Percentiles rank a stretch among this genome's conserved stretches.
Evolutionary conservation across 2,888 invertebrate species (phyloP).

Genomic region (Nomada ruficornis): DNA sequence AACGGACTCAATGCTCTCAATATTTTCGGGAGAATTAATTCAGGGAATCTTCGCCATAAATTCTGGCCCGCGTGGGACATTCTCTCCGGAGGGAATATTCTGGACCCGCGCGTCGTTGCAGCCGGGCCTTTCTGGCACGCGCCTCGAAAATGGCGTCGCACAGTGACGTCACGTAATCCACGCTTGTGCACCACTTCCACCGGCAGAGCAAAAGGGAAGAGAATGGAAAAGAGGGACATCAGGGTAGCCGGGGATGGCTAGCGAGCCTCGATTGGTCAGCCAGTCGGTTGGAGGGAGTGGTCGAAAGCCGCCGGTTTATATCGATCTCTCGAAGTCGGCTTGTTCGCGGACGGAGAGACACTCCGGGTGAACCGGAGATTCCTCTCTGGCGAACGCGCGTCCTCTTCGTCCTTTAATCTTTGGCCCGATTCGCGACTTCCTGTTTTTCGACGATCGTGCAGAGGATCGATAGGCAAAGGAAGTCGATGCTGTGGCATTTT

Average conservation of each 20-base stretch:
- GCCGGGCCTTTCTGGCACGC: slow-evolving; percentile 78
- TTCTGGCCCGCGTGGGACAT: slow-evolving; percentile 63
- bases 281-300: slow-evolving; percentile 81
- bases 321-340: slow-evolving; percentile 79
- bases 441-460: neutral
- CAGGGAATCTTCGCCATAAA: slow-evolving; percentile 62
- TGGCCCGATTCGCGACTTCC: slow-evolving; percentile 12
- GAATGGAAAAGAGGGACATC: slow-evolving; percentile 66
- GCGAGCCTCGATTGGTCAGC: slow-evolving; percentile 81
- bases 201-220: slow-evolving; percentile 72
- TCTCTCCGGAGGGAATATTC: slow-evolving; percentile 64
- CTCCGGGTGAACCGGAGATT: slow-evolving; percentile 52
- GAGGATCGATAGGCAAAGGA: neutral
- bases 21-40: slow-evolving; percentile 60
- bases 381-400: slow-evolving; percentile 60
- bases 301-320: slow-evolving; percentile 80
- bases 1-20: slow-evolving; percentile 31
- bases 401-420: slow-evolving; percentile 54
- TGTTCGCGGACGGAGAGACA: slow-evolving; percentile 59
- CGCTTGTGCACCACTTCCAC: slow-evolving; percentile 55
- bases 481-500: neutral
- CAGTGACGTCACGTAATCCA: slow-evolving; percentile 80
- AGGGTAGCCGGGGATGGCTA: slow-evolving; percentile 78
- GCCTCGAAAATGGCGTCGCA: slow-evolving; percentile 82
- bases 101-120: slow-evolving; percentile 53